Percentiles rank a stretch among this genome's conserved stretches.
phyloP scores from a whole-genome alignment of 2,888 invertebrate genomes.

The Chamaedrilus cognettii region DNA sequence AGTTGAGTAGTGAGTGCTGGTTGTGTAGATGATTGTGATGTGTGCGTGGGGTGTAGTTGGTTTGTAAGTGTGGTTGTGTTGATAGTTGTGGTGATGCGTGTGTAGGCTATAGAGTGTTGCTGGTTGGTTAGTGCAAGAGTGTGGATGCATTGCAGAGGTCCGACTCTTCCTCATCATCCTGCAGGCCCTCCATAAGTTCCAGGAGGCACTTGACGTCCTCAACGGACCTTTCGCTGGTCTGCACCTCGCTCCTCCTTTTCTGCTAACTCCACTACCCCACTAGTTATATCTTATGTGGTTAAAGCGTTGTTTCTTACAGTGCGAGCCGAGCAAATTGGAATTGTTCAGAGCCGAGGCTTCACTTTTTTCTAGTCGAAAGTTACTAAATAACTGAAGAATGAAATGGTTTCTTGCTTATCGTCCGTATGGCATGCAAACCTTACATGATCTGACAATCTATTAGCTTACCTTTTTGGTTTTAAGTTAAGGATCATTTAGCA shows the following conservation, averaged over 20 bases:
- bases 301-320: too few species aligned
- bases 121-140: background rate
- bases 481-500: too few species aligned
- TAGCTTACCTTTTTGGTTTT: too few species aligned
- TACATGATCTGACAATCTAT: too few species aligned
- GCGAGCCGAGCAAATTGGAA: too few species aligned
- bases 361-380: too few species aligned
- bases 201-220: conserved; percentile 80
- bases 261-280: too few species aligned
- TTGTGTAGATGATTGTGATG: background rate
- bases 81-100: background rate
- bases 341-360: too few species aligned
- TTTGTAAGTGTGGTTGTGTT: background rate
- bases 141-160: conserved; percentile 67
- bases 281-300: too few species aligned
- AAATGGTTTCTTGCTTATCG: too few species aligned
- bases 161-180: conserved; percentile 87
- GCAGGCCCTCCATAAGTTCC: conserved; percentile 73
- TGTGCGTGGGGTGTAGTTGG: background rate
- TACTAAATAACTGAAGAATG: too few species aligned
- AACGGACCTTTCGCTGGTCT: conserved; percentile 69
- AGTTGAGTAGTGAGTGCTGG: background rate
- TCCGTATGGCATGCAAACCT: too few species aligned
- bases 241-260: background rate
- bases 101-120: background rate